A percentile compares a stretch with the other conserved stretches of the same genome.
These are phyloP conservation scores for Mya arenaria DNA, from an alignment of 1,140 invertebrate genomes.

Conservation along the genomic window DNA sequence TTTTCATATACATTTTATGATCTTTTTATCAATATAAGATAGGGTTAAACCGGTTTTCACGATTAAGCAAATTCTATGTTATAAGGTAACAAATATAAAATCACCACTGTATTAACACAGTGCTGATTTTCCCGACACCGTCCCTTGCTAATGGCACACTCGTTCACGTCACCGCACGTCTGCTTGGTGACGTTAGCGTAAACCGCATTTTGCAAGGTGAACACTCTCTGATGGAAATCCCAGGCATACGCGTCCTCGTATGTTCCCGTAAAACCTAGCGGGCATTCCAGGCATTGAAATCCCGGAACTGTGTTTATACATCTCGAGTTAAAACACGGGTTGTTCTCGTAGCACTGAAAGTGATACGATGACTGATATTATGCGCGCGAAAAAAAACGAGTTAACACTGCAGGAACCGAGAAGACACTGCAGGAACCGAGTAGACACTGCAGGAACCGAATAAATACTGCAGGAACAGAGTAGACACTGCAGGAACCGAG, in stretches of 20 bases:
- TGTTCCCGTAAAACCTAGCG: conserved; percentile 60
- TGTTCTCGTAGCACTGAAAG: conserved; percentile 12
- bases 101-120: conserved; percentile 67
- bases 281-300: conserved; percentile 66
- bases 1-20: background rate
- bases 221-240: conserved; percentile 50
- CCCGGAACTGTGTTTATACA: conserved; percentile 69
- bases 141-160: conserved; percentile 64
- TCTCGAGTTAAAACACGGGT: conserved; percentile 1
- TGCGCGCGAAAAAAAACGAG: background rate
- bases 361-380: background rate
- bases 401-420: background rate
- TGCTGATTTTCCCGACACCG: conserved; percentile 60
- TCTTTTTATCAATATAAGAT: background rate
- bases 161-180: conserved; percentile 63
- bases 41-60: background rate
- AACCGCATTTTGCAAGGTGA: conserved; percentile 42
- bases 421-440: background rate
- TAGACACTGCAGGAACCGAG: background rate
- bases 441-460: background rate
- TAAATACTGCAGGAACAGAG: background rate
- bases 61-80: background rate
- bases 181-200: conserved; percentile 45
- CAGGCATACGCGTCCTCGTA: conserved; percentile 63
- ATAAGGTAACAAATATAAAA: background rate